phyloP scores from a whole-genome alignment of 2,888 invertebrate species.

The Chrysomela aeneicollis region DNA sequence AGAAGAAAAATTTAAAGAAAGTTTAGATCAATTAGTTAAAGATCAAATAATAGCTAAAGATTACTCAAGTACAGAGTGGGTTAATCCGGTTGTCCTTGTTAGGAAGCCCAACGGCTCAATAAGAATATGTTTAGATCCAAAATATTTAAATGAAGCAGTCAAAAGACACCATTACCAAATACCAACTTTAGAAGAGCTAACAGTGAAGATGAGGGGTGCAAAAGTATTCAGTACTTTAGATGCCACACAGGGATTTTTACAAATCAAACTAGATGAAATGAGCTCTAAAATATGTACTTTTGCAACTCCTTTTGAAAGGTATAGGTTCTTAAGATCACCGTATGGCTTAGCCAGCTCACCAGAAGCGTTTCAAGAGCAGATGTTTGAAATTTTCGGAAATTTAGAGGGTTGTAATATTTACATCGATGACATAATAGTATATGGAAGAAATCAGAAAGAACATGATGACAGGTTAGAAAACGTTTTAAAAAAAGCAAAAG shows the following conservation, averaged over 20 bases:
- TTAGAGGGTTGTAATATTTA: constrained; percentile 28
- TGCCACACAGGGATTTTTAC: no score
- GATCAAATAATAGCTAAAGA: constrained; percentile 27
- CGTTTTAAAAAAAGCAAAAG: constrained; percentile 19
- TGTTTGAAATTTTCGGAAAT: constrained; percentile 32
- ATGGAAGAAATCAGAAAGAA: constrained; percentile 24
- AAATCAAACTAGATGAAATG: not conserved
- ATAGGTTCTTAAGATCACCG: not conserved
- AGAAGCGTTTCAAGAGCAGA: constrained; percentile 33
- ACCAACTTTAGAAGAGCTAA: constrained; percentile 22
- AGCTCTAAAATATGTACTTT: not conserved
- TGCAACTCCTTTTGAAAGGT: not conserved
- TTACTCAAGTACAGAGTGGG: constrained; percentile 26
- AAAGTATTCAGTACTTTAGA: constrained; percentile 47
- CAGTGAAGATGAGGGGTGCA: constrained; percentile 19
- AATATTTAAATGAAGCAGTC: constrained; percentile 34
- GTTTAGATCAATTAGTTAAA: constrained; percentile 20
- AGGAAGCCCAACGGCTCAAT: constrained; percentile 25
- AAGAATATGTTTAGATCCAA: constrained; percentile 31
- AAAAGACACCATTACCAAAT: constrained; percentile 19
- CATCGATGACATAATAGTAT: constrained; percentile 34
- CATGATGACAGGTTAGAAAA: constrained; percentile 27
- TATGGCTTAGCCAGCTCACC: constrained; percentile 13
- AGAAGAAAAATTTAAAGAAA: no score
- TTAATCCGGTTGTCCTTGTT: constrained; percentile 32